Evolutionary conservation across 2,797 vertebrate species (phyloP).

Genomic region (Thalassophryne amazonica): DNA sequence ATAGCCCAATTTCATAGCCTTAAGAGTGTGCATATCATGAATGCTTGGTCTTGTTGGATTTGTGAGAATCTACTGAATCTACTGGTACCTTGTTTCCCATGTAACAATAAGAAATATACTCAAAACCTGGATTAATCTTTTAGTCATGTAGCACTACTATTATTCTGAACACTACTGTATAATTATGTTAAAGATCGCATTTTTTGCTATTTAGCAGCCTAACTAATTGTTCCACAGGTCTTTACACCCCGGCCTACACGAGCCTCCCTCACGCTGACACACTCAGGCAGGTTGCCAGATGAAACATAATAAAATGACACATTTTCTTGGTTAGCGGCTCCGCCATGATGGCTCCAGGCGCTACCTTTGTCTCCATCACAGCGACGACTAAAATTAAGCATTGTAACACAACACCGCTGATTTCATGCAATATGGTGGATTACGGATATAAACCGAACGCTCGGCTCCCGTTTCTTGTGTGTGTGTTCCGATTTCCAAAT

Average conservation of each 20-base stretch:
- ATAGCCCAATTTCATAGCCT: not conserved
- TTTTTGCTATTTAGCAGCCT: slow-evolving; percentile 23
- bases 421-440: slow-evolving; percentile 83
- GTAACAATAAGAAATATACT: too few species aligned
- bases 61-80: too few species aligned
- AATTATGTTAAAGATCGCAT: not conserved
- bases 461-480: slow-evolving; percentile 67
- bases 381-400: slow-evolving; percentile 77
- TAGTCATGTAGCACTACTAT: too few species aligned
- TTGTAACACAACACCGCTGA: slow-evolving; percentile 79
- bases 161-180: too few species aligned
- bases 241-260: slow-evolving; percentile 1
- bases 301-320: slow-evolving; percentile 72
- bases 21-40: too few species aligned
- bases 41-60: too few species aligned
- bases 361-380: slow-evolving; percentile 79
- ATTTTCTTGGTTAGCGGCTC: slow-evolving; percentile 62
- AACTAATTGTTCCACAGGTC: not conserved
- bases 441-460: slow-evolving; percentile 78
- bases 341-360: slow-evolving; percentile 71
- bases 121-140: too few species aligned
- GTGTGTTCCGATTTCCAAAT: slow-evolving; percentile 83
- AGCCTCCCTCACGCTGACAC: slow-evolving; percentile 23
- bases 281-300: slow-evolving; percentile 63
- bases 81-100: too few species aligned